A percentile compares a stretch with the other conserved stretches of the same genome.
Conservation (phyloP, 1,140 invertebrate species). For the Drosophila tropicalis region DNA sequence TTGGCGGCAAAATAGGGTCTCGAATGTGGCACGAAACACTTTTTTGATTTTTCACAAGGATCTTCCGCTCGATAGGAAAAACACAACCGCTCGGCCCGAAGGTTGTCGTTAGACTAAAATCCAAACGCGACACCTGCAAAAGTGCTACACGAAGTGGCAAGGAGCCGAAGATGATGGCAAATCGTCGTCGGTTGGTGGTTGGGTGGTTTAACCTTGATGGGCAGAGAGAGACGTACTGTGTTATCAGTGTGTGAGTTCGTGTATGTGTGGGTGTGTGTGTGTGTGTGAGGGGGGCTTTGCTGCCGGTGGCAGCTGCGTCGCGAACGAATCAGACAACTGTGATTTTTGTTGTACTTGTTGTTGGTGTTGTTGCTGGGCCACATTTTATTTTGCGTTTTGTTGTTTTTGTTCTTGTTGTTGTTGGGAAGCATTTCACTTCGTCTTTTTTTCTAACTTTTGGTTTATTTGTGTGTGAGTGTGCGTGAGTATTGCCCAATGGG, state of each 20-base stretch:
- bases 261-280: not conserved
- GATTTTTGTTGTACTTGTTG: constrained; percentile 66
- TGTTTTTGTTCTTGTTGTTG: constrained; percentile 52
- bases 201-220: constrained; percentile 7
- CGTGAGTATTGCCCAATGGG: constrained; percentile 63
- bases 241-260: constrained; percentile 4
- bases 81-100: constrained; percentile 66
- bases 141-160: constrained; percentile 40
- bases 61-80: constrained; percentile 18
- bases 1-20: constrained; percentile 43
- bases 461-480: constrained; percentile 38
- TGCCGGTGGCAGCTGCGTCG: constrained; percentile 61
- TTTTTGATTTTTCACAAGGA: not conserved
- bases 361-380: constrained; percentile 52
- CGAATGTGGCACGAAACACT: constrained; percentile 17
- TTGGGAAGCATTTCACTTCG: constrained; percentile 49
- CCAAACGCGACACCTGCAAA: constrained; percentile 17
- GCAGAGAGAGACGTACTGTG: not conserved
- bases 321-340: constrained; percentile 83
- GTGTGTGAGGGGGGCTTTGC: constrained; percentile 20
- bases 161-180: constrained; percentile 64
- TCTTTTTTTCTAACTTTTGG: constrained; percentile 69
- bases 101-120: constrained; percentile 68
- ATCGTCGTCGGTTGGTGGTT: constrained; percentile 51
- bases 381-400: constrained; percentile 78